Evolutionary conservation across 2,797 vertebrate genomes (phyloP), one percentile per base, ranked within the genome.

Genomic region (Odontamblyopus lacepedii): DNA sequence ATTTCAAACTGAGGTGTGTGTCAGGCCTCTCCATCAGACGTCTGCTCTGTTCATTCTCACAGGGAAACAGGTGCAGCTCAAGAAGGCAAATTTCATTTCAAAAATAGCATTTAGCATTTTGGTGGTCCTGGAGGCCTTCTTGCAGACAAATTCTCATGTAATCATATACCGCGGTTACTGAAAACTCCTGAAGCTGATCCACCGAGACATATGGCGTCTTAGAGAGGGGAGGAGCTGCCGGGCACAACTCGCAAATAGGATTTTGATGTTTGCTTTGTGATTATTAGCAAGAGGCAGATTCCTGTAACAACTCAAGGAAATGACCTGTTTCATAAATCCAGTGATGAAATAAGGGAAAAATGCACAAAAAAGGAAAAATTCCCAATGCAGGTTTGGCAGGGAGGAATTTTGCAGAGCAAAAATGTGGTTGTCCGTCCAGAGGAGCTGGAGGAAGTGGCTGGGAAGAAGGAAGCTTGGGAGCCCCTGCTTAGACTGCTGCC

Each of bases 11-110:
- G 94, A 96, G 95, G 95, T 96, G 95, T 94, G 94, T 95, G 88
- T 95, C 94, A 92, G 93, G 91, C 93, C 94, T 91, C 92, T 95
- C 94, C 88, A 92, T 94, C 93, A 94, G 95, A 94, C 95, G 94
- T 96, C 96, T 97, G 96, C 93, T 96, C 94, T 92, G 94, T 94
- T 94, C 91, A 94, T 94, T 96, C 96, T 97, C 95, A 92, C 93
- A 92, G 94, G 88, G 92, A 95, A 95, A 97, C 97, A 98, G 97
- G 96, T 99, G 96, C 96, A 95, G 92, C 90, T 93, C 95, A 96
- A 94, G 95, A 96, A 96, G 96, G 95, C 92, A 94, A 95, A 96
- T 98, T 99, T 98, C 94, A 95, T 97, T 97, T 97, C 95, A 94
- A 96, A 97, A 97, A 95, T 96, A 94, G 93, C 91, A 91, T 94